Base-by-base conservation (phyloP, 2,113 vertebrate species). In the Theristicus caerulescens region DNA sequence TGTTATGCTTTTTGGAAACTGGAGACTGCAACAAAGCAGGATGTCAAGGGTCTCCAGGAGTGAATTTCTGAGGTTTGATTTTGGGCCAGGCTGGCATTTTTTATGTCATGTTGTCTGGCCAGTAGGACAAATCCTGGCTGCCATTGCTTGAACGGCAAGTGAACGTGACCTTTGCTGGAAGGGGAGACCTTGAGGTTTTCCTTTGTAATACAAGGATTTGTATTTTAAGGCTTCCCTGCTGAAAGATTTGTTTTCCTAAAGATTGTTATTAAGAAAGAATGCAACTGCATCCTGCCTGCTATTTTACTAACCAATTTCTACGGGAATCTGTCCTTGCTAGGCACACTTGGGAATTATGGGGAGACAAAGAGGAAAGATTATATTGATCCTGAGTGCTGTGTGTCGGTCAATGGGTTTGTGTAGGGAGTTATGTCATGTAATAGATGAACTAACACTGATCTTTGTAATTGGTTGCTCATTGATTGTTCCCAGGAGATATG, bases 401-500 rank as follows among this genome's bases (percentile, higher is more conserved):
- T 62, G 25, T 21, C n/a, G 17, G 55, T 69, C 51, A 46, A 44
- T 44, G 27, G 13, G 11, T 69, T 88, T 89, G 70, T 84, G 76
- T 91, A 87, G 87, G 11, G 21, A 90, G 16, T 64, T 49, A 19
- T 85, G 86, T 83, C 40, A 44, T 52, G n/a, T 25, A 74, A 80
- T 0, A 7, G 38, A 78, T 80, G 67, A 94, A 54, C 49, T 69
- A 54, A 95, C 90, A 40, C 49, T 93, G n/a, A 92, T 54, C 61
- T 81, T 52, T 71, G 62, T 85, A 86, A 80, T 47, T n/a, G 69
- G 69, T 89, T 65, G 13, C 16, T 92, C 74, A 82, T 66, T 76
- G 66, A 92, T 92, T 97, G 9, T 46, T 93, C 57, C 80, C 36
- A 83, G 34, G 62, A 78, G 91, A 52, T 40, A n/a, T 0, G 2